Base-by-base conservation (phyloP, 2,113 vertebrate species). In the Odobenus rosmarus region DNA sequence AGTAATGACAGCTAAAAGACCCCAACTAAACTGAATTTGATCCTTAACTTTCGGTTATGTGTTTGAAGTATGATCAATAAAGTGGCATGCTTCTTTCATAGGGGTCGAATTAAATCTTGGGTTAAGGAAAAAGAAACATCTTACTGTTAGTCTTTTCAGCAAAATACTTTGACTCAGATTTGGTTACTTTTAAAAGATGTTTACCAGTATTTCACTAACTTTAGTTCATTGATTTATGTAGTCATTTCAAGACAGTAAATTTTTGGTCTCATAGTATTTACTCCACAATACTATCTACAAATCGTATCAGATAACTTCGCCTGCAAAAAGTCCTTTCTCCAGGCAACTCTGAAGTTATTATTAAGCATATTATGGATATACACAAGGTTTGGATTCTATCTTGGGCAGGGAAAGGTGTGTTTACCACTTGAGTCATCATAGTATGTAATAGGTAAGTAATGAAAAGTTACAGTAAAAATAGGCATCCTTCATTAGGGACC, bases 381-480 rank as follows among this genome's bases (percentile, higher is more conserved):
- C 28, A 82, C 59, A 86, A 95, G 36, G n/a, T 57, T 96, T 90
- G 95, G 95, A 92, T 95, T 97, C 69, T 96, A 94, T 93, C 61
- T 57, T 81, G 88, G 82, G 18, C 36, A 97, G 88, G 71, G 82
- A 96, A 98, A 97, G 95, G 88, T 94, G 90, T 97, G 82, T 97
- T 98, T 96, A 95, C 93, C 76, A 89, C 95, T 80, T 93, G 64
- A 97, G 88, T 97, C 96, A 93, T 90, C 74, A 13, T 14, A 28
- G 49, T 83, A 49, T 84, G 71, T 87, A 93, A 91, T 92, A 97
- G 97, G 53, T 94, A 85, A 71, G 87, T 92, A 97, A 90, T 96
- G 96, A 97, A 97, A 96, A 96, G 49, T 91, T 95, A 89, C 62
- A 71, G 88, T 97, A 91, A 96, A 97, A 95, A 97, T 62, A 49